Evolutionary conservation across 2,113 vertebrate genomes (phyloP).

Genomic region (Bubo scandiacus): DNA sequence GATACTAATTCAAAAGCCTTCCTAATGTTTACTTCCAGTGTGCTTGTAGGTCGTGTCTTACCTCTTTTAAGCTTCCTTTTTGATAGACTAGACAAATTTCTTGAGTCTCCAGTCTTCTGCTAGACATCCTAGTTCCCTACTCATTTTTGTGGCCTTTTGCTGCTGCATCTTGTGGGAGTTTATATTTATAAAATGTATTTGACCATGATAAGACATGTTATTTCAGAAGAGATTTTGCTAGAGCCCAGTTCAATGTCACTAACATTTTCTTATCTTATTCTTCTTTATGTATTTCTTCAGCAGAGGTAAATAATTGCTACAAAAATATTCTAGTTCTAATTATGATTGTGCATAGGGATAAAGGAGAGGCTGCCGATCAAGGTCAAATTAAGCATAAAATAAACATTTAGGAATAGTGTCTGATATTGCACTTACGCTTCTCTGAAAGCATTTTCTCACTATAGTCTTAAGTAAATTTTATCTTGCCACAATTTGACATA

Average conservation of each 20-base stretch:
- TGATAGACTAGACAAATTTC: neutral
- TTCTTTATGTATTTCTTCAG: neutral
- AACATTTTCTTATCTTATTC: neutral
- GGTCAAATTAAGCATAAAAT: neutral
- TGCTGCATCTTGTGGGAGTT: neutral
- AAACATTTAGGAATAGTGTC: neutral
- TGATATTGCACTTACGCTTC: neutral
- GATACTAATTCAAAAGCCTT: neutral
- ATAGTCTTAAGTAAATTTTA: neutral
- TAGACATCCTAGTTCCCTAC: fast-evolving
- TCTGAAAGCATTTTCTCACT: neutral
- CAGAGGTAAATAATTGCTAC: neutral
- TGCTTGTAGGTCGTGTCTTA: neutral
- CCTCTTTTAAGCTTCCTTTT: neutral
- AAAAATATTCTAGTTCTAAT: neutral
- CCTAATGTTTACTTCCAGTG: neutral
- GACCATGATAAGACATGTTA: neutral
- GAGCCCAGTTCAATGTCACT: neutral
- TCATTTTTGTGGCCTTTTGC: neutral
- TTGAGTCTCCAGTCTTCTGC: neutral
- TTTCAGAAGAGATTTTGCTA: neutral
- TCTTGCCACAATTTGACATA: neutral
- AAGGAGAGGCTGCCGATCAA: neutral
- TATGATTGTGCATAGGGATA: neutral
- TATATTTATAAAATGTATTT: neutral